Base-by-base conservation (phyloP, 2,888 invertebrate genomes). In the Zygothrica quintamaculata region DNA sequence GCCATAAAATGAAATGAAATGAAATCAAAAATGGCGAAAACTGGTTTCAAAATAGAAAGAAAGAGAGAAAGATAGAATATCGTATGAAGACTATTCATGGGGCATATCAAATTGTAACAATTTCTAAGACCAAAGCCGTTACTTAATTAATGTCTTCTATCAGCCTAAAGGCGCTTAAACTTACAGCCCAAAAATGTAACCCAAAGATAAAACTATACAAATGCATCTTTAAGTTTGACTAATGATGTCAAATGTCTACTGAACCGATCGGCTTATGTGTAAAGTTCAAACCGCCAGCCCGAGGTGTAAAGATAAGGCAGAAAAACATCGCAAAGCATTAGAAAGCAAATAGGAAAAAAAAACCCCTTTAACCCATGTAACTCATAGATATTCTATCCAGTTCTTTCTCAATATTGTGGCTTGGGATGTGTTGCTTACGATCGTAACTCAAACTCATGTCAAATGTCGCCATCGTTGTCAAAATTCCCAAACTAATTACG, bases 401-500 rank as follows among this genome's bases (percentile, higher is more conserved):
- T 26, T 26, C 44, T 64, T 50, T 52, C 44, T 33, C 51, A 22
- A 22, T 22, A 22, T 22, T 22, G 18, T 60, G 47, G 58, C n/a
- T n/a, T n/a, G n/a, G n/a, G n/a, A n/a, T n/a, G n/a, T n/a, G n/a
- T n/a, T n/a, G n/a, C n/a, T 46, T 57, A 62, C 73, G 84, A 79
- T 77, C 81, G 75, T 84, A 77, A 77, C 77, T 79, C 82, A 78
- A 81, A 77, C 67, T 66, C 82, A 84, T 82, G 82, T 82, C 84
- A 82, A 82, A 82, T 82, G 82, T 81, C 84, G 84, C 74, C 81
- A 71, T 76, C 74, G 81, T 77, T 80, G 84, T 84, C 75, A 84
- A 72, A 76, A 72, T 74, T 76, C 71, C 69, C 77, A 73, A 79
- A 57, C 74, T 79, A 85, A 87, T 87, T 86, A 87, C 72, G 75